A percentile compares a stretch with the other conserved stretches of the same genome.
These are phyloP conservation scores for Drosophila burlai DNA, from an alignment of 1,140 invertebrate species.

Conservation along the genomic window DNA sequence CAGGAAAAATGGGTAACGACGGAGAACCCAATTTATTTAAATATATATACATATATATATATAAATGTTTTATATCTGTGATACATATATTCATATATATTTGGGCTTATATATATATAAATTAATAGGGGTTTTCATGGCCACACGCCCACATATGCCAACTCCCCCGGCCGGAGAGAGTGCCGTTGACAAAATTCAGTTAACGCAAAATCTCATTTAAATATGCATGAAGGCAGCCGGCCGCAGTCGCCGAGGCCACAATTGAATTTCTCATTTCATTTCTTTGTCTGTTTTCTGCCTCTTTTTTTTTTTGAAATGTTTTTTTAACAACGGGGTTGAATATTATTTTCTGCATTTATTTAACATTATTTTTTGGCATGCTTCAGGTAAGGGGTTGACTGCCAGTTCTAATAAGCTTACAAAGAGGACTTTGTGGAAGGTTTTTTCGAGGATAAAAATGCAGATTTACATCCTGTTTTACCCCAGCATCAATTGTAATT, in stretches of 20 bases:
- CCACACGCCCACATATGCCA: constrained; percentile 44
- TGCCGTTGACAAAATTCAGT: constrained; percentile 77
- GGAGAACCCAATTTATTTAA: constrained; percentile 73
- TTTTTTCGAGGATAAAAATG: neutral
- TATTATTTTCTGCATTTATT: constrained; percentile 19
- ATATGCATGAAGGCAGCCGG: constrained; percentile 73
- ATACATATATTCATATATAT: neutral
- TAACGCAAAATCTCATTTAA: constrained; percentile 82
- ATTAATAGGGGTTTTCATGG: constrained; percentile 67
- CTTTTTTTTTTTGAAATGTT: neutral
- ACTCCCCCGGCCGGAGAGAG: constrained; percentile 14
- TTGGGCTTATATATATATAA: constrained; percentile 43
- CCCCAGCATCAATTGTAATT: neutral
- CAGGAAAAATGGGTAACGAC: neutral
- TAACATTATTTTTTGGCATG: constrained; percentile 8
- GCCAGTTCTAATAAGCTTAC: neutral
- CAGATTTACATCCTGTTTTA: neutral
- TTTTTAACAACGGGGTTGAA: neutral
- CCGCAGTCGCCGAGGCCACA: constrained; percentile 31
- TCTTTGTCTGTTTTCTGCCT: neutral
- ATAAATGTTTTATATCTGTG: constrained; percentile 58
- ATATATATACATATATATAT: constrained; percentile 51
- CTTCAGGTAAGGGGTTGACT: constrained; percentile 20
- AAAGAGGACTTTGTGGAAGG: neutral
- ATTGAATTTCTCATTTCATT: constrained; percentile 53